Evolutionary conservation across 2,113 vertebrate genomes (phyloP).

Genomic region (Laticauda laticaudata): DNA sequence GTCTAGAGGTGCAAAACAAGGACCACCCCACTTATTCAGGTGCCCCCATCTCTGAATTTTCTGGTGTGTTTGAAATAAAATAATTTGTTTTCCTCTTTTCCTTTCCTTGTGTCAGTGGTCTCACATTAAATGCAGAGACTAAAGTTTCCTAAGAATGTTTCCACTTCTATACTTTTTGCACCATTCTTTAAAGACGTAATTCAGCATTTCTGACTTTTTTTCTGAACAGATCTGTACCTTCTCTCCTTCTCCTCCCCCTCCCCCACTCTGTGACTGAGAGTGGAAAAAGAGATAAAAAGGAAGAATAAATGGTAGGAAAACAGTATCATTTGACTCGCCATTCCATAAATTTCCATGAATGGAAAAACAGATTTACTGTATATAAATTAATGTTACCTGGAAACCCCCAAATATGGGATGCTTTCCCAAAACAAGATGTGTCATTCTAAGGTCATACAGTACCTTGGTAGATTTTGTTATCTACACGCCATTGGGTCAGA

Average conservation of each 20-base stretch:
- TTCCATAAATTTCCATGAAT: neutral
- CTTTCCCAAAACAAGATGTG: neutral
- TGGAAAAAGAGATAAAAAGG: neutral
- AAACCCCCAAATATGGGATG: neutral
- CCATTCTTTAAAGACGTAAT: neutral
- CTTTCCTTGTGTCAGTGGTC: neutral
- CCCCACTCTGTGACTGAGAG: neutral
- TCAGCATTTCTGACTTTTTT: neutral
- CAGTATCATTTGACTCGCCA: neutral
- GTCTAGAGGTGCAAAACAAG: neutral
- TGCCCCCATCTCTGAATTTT: neutral
- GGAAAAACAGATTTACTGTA: neutral
- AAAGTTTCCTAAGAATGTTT: neutral
- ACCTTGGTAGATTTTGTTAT: neutral
- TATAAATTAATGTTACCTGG: neutral
- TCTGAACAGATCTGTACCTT: neutral
- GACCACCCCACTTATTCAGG: neutral
- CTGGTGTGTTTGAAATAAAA: neutral
- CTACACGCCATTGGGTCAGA: neutral
- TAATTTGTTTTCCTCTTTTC: rapidly evolving
- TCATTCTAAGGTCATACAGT: neutral
- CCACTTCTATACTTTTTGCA: neutral
- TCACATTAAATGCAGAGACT: neutral
- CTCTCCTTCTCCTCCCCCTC: neutral
- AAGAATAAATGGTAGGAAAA: neutral